Percentiles rank a stretch among this genome's conserved stretches.
Conservation (phyloP, 2,113 vertebrate species). For the Hydropotes inermis region DNA sequence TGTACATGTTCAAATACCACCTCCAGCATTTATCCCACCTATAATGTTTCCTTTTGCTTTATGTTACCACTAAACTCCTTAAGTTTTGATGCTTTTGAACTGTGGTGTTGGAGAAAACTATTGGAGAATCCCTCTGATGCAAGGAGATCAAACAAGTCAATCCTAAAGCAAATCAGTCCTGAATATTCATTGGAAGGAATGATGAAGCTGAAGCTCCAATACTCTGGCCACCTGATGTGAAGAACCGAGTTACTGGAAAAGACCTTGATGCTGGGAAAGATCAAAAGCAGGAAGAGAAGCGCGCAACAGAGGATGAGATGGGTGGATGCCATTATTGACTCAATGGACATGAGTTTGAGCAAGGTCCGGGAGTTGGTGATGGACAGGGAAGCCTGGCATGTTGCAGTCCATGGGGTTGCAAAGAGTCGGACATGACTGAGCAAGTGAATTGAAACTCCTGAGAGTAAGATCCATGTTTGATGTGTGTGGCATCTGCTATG, state of each 20-base stretch:
- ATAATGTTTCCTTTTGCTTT: neutral
- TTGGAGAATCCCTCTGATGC: neutral
- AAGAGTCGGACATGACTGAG: neutral
- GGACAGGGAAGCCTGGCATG: neutral
- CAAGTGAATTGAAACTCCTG: neutral
- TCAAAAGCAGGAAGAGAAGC: neutral
- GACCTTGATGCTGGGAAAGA: neutral
- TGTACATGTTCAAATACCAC: neutral
- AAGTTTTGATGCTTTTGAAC: neutral
- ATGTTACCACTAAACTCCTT: neutral
- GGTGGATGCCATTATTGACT: neutral
- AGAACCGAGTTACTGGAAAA: neutral
- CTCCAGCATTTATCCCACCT: neutral
- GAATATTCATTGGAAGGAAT: neutral
- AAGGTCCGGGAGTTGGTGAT: neutral
- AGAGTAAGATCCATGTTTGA: neutral
- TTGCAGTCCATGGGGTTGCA: neutral
- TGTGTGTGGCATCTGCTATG: neutral
- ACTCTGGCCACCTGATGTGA: neutral
- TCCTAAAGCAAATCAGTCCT: neutral
- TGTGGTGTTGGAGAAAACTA: neutral
- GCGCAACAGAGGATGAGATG: neutral
- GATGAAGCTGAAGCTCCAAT: neutral
- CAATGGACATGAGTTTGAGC: neutral
- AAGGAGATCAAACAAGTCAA: neutral